Conservation (phyloP, 2,113 vertebrate genomes). For the Hipposideros armiger region DNA sequence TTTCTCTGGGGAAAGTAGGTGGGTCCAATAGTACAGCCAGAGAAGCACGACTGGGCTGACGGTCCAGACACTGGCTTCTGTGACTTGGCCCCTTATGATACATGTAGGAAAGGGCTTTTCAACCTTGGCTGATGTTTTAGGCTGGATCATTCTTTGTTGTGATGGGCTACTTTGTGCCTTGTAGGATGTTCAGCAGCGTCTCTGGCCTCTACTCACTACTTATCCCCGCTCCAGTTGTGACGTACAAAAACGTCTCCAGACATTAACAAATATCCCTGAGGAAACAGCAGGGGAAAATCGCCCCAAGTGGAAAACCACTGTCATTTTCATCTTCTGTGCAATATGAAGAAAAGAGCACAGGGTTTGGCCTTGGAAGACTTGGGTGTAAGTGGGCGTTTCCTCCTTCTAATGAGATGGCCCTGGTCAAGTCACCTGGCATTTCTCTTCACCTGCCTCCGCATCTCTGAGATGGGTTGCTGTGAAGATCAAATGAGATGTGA, state of each 20-base stretch:
- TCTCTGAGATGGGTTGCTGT: too few relatives aligned
- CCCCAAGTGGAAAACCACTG: neutral
- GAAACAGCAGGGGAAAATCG: neutral
- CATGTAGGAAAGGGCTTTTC: neutral
- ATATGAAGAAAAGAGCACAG: neutral
- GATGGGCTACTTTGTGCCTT: neutral
- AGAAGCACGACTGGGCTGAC: neutral
- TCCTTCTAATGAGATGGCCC: neutral
- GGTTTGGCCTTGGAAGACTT: neutral
- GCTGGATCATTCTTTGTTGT: neutral
- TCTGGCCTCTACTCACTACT: neutral
- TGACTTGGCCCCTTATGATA: neutral
- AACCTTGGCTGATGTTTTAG: accelerated
- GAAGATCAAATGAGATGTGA: neutral
- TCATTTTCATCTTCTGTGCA: neutral
- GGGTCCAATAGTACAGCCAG: too few relatives aligned
- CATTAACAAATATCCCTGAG: neutral
- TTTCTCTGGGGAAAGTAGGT: neutral
- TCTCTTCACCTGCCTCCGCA: neutral
- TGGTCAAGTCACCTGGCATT: neutral
- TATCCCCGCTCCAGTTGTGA: neutral
- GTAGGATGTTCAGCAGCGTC: neutral
- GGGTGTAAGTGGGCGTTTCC: neutral
- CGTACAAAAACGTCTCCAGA: neutral
- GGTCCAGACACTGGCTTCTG: neutral